Base-by-base conservation (phyloP, 1,140 invertebrate genomes). In the Drosophila ambigua region DNA sequence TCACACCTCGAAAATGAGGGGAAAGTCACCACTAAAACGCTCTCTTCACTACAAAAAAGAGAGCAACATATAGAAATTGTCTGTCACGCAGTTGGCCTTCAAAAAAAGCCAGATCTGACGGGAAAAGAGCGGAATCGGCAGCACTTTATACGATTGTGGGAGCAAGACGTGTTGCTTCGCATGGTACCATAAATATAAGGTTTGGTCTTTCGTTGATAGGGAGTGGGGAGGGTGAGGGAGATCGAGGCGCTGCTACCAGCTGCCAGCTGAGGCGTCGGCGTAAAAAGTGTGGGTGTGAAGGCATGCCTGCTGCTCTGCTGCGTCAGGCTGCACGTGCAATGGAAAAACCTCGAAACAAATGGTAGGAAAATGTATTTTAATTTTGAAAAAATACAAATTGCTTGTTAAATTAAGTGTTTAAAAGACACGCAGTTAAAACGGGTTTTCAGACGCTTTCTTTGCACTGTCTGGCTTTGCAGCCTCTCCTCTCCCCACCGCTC, bases 251-350 rank as follows among this genome's bases (percentile, higher is more conserved):
- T 50, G 48, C 48, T 39, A 11, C 35, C 35, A 39, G 35, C 35
- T 39, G 35, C 48, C 49, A 23, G 23, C 49, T 50, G 15, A 51
- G n/a, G 51, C 35, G 28, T 48, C 35, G 11, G 35, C 35, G 35
- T 39, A 11, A 39, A 13, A 13, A 5, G 35, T 11, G 35, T 39
- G 35, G 35, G 46, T 13, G 11, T 23, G 9, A 23, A 13, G 23
- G 15, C 46, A 20, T 23, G 26, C 43, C 39, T 20, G 35, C 58
- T 44, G 23, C 54, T 58, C 45, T 43, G 50, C 57, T 59, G 43
- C 61, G 71, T 49, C 35, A 16, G 49, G 44, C 53, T 85, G 81
- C 81, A 85, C 81, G 81, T 85, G 81, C 82, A 67, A 50, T 60
- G 52, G 43, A 48, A 52, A 66, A 74, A 63, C 13, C n/a, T 7